Percentiles rank a stretch among this genome's conserved stretches.
Evolutionary conservation across 2,888 invertebrate species (phyloP).

Genomic region (Lasioglossum morio): DNA sequence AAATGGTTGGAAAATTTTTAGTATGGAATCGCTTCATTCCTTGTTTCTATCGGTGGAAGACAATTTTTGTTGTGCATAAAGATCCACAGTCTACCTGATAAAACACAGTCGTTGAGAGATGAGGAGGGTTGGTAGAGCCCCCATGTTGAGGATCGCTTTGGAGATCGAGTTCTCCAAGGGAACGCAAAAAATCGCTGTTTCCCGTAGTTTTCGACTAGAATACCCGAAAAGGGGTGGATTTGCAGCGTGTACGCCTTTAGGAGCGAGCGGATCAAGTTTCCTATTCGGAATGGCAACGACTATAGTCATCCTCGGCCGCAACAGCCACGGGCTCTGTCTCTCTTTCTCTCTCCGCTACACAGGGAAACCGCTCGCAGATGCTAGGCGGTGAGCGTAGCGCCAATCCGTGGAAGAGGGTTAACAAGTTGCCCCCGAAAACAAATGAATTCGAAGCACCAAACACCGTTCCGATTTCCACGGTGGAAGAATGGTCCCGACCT

Average conservation of each 20-base stretch:
- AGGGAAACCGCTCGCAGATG: conserved; percentile 11
- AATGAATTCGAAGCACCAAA: conserved; percentile 53
- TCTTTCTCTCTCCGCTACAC: background rate
- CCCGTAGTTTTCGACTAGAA: conserved; percentile 1
- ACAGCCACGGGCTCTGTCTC: conserved; percentile 3
- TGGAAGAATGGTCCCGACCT: conserved; percentile 45
- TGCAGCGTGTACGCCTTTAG: background rate
- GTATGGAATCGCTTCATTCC: no score
- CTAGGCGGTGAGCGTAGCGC: background rate
- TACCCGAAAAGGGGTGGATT: background rate
- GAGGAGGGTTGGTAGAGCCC: background rate
- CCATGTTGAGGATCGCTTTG: background rate
- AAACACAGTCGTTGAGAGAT: background rate
- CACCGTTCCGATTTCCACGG: conserved; percentile 49
- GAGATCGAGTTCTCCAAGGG: background rate
- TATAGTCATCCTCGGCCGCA: background rate
- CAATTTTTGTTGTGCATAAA: no score
- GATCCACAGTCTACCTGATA: no score
- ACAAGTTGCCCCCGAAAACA: conserved; percentile 48
- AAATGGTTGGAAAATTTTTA: no score
- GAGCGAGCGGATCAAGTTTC: background rate
- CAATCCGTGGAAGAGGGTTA: conserved; percentile 42
- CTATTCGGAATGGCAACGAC: conserved; percentile 1
- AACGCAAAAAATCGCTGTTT: background rate
- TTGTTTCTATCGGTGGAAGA: no score